phyloP scores from a whole-genome alignment of 2,888 invertebrate genomes.

The Meliscaeva auricollis region DNA sequence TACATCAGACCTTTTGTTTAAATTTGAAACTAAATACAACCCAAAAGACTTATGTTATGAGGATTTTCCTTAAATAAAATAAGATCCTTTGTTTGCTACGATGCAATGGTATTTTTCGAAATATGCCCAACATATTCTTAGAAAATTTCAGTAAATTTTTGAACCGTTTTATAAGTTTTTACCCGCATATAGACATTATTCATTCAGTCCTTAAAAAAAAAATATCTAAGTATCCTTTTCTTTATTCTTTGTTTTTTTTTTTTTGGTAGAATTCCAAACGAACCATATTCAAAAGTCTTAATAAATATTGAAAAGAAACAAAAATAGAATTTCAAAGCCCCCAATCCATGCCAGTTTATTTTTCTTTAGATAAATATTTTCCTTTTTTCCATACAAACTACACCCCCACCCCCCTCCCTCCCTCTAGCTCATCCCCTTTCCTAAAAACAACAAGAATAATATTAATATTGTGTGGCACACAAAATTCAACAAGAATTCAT shows the following conservation, averaged over 20 bases:
- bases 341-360: conserved; percentile 3
- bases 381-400: not conserved
- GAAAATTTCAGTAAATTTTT: not conserved
- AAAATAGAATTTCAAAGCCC: conserved; percentile 15
- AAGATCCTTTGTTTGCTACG: too few relatives aligned
- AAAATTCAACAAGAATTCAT: conserved; percentile 3
- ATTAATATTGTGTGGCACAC: conserved; percentile 23
- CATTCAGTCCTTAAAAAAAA: not conserved
- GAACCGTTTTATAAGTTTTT: not conserved
- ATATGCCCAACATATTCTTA: not conserved
- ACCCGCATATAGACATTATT: not conserved
- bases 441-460: not conserved
- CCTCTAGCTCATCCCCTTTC: too few relatives aligned
- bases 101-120: too few relatives aligned
- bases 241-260: not conserved
- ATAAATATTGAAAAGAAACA: conserved; percentile 22
- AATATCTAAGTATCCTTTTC: not conserved
- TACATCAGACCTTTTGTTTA: too few relatives aligned
- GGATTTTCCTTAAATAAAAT: too few relatives aligned
- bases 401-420: too few relatives aligned
- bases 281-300: conserved; percentile 24
- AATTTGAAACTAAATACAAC: too few relatives aligned
- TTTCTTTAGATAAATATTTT: conserved; percentile 30
- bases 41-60: too few relatives aligned
- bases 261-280: conserved; percentile 7